These are phyloP conservation scores for Drosophila cognata DNA, from an alignment of 2,888 invertebrate species.

Conservation along the genomic window DNA sequence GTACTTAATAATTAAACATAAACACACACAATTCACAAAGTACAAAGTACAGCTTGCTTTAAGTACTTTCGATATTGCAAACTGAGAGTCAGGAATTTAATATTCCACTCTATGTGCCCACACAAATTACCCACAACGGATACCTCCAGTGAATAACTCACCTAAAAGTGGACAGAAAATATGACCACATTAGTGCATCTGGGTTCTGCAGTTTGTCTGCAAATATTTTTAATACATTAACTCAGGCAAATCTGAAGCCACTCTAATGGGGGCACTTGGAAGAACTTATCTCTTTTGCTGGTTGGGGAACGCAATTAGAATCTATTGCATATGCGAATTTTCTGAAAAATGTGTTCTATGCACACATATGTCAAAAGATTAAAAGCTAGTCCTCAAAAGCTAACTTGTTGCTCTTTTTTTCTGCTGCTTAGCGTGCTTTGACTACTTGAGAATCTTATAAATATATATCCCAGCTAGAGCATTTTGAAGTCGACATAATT, in stretches of 20 bases:
- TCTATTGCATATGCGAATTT: background rate
- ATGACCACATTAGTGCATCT: constrained; percentile 32
- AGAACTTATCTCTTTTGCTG: background rate
- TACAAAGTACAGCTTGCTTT: constrained; percentile 13
- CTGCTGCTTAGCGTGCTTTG: background rate
- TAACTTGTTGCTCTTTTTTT: background rate
- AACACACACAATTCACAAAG: constrained; percentile 5
- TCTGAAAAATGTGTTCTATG: background rate
- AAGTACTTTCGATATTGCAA: background rate
- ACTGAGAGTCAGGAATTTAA: constrained; percentile 6
- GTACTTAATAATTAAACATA: constrained; percentile 13
- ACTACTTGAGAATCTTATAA: background rate
- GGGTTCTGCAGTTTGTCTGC: background rate
- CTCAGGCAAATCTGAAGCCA: background rate
- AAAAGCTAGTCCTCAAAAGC: background rate
- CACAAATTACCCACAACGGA: constrained; percentile 2
- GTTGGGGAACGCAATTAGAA: background rate
- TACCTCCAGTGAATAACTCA: constrained; percentile 4
- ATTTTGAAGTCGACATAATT: constrained; percentile 11
- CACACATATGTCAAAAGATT: background rate
- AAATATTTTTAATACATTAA: background rate
- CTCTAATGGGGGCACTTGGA: background rate
- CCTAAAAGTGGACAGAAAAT: constrained; percentile 27
- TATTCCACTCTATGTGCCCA: constrained; percentile 5
- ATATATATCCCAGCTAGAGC: constrained; percentile 5